These are phyloP conservation scores for Muscicapa comitata DNA, from an alignment of 2,797 vertebrate genomes.

Conservation along the genomic window DNA sequence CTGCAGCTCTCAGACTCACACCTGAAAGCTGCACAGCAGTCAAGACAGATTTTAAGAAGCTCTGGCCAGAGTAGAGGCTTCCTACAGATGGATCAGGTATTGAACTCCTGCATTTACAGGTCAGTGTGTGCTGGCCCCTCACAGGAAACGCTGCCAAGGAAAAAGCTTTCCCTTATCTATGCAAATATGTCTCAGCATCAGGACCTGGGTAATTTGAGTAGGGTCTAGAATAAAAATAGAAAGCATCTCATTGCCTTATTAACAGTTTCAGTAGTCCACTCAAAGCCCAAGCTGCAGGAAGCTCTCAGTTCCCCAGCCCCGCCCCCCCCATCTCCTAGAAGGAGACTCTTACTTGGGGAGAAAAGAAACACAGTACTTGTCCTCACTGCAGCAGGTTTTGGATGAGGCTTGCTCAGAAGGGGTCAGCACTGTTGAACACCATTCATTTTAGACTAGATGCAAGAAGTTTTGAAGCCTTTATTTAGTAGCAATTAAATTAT, in stretches of 20 bases:
- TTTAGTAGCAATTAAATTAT: constrained; percentile 88
- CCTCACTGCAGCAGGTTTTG: not conserved
- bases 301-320: not conserved
- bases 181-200: not conserved
- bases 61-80: not conserved
- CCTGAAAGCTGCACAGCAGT: not conserved
- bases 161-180: not conserved
- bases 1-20: accelerated
- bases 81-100: not conserved
- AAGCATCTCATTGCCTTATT: not conserved
- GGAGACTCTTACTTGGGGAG: not conserved
- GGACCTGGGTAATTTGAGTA: not conserved
- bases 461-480: constrained; percentile 82
- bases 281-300: not conserved
- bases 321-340: accelerated
- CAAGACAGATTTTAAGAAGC: not conserved
- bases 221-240: not conserved
- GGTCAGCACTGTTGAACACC: not conserved
- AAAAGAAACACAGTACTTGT: accelerated
- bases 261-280: not conserved
- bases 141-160: not conserved
- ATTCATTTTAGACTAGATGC: not conserved
- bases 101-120: not conserved
- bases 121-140: not conserved
- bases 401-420: not conserved